These are phyloP conservation scores for Nomada hirtipes DNA, from an alignment of 2,888 invertebrate species.

Conservation along the genomic window DNA sequence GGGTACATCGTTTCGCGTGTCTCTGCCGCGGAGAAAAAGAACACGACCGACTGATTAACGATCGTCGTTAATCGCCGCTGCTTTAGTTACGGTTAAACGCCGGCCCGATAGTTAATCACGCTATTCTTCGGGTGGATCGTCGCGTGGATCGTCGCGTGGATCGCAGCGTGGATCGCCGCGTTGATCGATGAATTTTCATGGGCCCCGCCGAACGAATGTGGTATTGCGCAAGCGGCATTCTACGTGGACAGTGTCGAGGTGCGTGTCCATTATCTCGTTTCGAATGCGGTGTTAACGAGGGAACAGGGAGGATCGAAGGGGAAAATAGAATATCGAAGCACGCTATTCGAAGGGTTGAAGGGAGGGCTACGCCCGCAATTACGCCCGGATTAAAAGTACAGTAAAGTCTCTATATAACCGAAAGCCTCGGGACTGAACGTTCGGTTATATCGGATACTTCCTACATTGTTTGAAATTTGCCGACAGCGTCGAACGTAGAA, in stretches of 20 bases:
- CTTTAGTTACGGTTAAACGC: constrained; percentile 56
- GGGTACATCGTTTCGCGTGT: constrained; percentile 32
- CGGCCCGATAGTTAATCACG: constrained; percentile 34
- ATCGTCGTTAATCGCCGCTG: constrained; percentile 53
- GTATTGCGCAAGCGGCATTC: no score
- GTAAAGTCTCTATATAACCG: no score
- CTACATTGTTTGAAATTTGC: no score
- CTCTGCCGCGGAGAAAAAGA: constrained; percentile 5
- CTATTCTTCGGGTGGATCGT: constrained; percentile 17
- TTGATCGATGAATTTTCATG: constrained; percentile 24
- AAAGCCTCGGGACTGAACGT: no score
- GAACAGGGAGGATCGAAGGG: background rate
- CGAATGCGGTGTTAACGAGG: constrained; percentile 8
- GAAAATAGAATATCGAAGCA: no score
- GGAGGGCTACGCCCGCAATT: background rate
- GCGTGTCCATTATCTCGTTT: background rate
- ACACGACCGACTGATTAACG: constrained; percentile 49
- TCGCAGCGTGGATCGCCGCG: background rate
- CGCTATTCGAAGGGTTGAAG: background rate
- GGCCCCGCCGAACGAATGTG: no score
- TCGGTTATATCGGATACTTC: no score
- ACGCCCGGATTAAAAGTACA: no score
- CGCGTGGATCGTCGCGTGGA: background rate
- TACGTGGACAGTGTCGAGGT: background rate
- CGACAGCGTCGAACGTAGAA: no score